Conservation (phyloP, 2,113 vertebrate species). For the Urocitellus parryii region DNA sequence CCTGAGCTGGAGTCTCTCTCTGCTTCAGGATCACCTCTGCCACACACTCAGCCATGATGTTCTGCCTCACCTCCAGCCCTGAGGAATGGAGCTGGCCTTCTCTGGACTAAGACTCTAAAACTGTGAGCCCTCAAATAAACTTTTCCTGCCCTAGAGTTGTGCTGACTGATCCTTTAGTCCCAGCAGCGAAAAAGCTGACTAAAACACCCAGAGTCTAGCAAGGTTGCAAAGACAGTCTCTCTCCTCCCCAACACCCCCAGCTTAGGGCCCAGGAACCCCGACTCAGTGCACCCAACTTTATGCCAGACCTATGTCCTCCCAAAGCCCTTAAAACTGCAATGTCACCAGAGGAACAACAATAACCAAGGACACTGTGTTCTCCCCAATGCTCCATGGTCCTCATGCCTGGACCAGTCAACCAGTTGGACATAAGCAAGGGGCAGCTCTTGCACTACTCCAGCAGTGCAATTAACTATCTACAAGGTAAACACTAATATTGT, state of each 20-base stretch:
- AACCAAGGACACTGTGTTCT: background rate
- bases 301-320: background rate
- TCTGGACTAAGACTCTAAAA: too few relatives aligned
- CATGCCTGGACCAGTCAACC: fast-evolving
- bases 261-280: fast-evolving
- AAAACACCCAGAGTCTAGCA: too few relatives aligned
- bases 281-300: fast-evolving
- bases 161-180: too few relatives aligned
- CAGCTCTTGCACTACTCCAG: too few relatives aligned
- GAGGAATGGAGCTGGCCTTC: too few relatives aligned
- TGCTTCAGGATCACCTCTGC: too few relatives aligned
- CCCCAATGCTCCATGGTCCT: fast-evolving
- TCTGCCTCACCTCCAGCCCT: too few relatives aligned
- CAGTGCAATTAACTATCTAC: background rate
- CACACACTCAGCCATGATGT: too few relatives aligned
- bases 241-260: background rate
- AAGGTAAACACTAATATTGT: background rate
- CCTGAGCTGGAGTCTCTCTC: too few relatives aligned
- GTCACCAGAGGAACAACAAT: background rate
- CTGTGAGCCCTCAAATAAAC: too few relatives aligned
- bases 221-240: fast-evolving
- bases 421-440: fast-evolving
- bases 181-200: too few relatives aligned
- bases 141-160: too few relatives aligned
- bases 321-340: background rate